phyloP scores from a whole-genome alignment of 2,113 vertebrate genomes.

The Cyrtonyx montezumae region DNA sequence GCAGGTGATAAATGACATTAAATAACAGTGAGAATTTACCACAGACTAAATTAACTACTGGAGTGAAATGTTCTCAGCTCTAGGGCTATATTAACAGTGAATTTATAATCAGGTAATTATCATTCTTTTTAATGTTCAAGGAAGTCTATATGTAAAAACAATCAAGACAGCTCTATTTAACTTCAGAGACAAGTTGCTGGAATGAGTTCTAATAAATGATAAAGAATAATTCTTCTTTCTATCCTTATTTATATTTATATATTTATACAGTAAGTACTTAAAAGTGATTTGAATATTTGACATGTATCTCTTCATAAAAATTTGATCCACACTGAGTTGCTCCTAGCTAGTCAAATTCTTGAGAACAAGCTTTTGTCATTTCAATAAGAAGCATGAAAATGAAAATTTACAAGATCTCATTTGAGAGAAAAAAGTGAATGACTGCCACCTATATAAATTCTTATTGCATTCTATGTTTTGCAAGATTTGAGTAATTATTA shows the following conservation, averaged over 20 bases:
- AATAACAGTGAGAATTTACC: slow-evolving; percentile 88
- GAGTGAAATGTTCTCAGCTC: slow-evolving; percentile 83
- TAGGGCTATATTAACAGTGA: slow-evolving; percentile 84
- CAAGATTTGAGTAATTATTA: background rate
- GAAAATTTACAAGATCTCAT: background rate
- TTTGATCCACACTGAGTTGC: background rate
- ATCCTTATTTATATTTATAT: slow-evolving; percentile 63
- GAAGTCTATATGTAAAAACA: slow-evolving; percentile 80
- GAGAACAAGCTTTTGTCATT: background rate
- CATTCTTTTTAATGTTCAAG: slow-evolving; percentile 78
- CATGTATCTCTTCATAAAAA: background rate
- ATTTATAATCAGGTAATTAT: slow-evolving; percentile 85
- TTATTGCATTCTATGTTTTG: background rate
- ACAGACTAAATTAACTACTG: slow-evolving; percentile 85
- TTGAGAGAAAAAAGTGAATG: background rate
- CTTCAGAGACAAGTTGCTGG: slow-evolving; percentile 72
- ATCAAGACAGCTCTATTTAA: slow-evolving; percentile 80
- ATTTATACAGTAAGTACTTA: slow-evolving; percentile 63
- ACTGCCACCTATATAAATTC: background rate
- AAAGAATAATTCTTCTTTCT: slow-evolving; percentile 62
- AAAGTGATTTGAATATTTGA: slow-evolving; percentile 32
- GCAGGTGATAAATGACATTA: slow-evolving; percentile 90
- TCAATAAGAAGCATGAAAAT: background rate
- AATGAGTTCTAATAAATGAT: slow-evolving; percentile 54
- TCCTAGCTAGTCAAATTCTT: background rate